Conservation (phyloP, 2,113 vertebrate species). For the Rhegmatorhina hoffmannsi region DNA sequence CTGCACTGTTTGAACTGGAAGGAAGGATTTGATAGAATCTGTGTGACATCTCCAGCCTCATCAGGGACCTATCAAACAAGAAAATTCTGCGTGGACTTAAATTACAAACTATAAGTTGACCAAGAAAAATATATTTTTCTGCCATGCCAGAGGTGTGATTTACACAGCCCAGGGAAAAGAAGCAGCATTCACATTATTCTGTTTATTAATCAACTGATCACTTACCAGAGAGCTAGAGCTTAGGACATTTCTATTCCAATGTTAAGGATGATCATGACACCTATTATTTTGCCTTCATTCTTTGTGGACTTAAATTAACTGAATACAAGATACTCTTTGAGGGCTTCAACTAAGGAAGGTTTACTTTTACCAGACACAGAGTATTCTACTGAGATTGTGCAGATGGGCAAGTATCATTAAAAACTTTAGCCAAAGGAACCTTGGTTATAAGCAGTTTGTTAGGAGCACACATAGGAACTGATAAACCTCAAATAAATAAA, state of each 20-base stretch:
- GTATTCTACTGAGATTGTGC: background rate
- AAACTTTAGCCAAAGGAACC: background rate
- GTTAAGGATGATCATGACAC: background rate
- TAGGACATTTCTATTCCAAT: background rate
- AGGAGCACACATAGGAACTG: background rate
- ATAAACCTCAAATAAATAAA: constrained; percentile 31
- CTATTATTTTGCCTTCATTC: background rate
- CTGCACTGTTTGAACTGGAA: background rate
- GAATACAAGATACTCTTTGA: background rate
- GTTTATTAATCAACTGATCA: background rate
- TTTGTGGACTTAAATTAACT: background rate
- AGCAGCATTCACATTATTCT: fast-evolving
- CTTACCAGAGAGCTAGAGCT: background rate
- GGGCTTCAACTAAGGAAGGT: background rate
- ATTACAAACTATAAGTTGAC: background rate
- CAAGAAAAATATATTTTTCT: constrained; percentile 18
- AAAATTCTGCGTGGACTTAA: background rate
- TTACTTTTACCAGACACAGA: background rate
- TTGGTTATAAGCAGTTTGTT: background rate
- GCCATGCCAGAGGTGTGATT: background rate
- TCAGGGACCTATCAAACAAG: background rate
- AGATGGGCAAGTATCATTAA: background rate
- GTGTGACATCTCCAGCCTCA: background rate
- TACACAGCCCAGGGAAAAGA: background rate
- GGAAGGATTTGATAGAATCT: background rate